These are phyloP conservation scores for Thaumatotibia leucotreta DNA, from an alignment of 1,140 invertebrate species.

Conservation along the genomic window DNA sequence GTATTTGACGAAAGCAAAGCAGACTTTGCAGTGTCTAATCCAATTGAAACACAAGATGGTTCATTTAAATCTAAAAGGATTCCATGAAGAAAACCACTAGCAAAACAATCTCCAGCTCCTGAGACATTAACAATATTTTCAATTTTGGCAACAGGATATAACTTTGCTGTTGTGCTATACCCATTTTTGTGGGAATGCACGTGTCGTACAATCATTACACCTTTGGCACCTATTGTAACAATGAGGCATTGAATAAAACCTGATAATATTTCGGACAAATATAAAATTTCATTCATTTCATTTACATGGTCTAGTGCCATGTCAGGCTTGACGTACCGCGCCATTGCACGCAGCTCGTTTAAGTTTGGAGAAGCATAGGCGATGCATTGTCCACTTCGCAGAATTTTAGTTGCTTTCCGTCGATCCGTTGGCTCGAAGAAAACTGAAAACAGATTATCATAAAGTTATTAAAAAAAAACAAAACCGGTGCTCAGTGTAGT, in stretches of 20 bases:
- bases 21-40: slow-evolving; percentile 75
- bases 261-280: slow-evolving; percentile 44
- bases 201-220: slow-evolving; percentile 71
- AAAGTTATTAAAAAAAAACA: too few relatives aligned
- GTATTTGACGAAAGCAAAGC: slow-evolving; percentile 73
- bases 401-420: slow-evolving; percentile 54
- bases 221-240: slow-evolving; percentile 77
- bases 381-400: slow-evolving; percentile 46
- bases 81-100: slow-evolving; percentile 78
- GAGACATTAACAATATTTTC: slow-evolving; percentile 78
- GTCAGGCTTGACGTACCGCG: slow-evolving; percentile 45
- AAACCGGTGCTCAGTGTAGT: too few relatives aligned
- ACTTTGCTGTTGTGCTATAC: slow-evolving; percentile 33
- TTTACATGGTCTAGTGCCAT: slow-evolving; percentile 8
- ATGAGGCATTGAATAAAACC: slow-evolving; percentile 53
- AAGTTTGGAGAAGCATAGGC: slow-evolving; percentile 85
- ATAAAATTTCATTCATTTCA: slow-evolving; percentile 69
- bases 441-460: slow-evolving; percentile 55
- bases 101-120: slow-evolving; percentile 82
- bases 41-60: slow-evolving; percentile 73
- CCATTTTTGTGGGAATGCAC: slow-evolving; percentile 19
- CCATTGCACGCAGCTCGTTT: slow-evolving; percentile 80
- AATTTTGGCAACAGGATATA: slow-evolving; percentile 69
- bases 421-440: slow-evolving; percentile 67
- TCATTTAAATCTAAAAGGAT: slow-evolving; percentile 67